Conservation (phyloP, 2,113 vertebrate species). For the Antechinus flavipes region DNA sequence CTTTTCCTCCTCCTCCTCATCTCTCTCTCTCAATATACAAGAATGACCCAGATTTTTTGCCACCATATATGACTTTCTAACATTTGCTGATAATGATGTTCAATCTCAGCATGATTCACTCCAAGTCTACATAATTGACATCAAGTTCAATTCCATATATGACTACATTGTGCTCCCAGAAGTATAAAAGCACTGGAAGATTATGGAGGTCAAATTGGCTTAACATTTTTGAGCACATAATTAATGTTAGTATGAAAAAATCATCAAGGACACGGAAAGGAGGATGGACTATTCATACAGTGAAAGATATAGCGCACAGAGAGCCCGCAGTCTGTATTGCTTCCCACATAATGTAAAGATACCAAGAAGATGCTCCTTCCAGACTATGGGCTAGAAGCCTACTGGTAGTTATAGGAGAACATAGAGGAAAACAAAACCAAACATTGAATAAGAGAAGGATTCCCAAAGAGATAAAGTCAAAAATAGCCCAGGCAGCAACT, state of each 20-base stretch:
- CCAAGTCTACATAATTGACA: background rate
- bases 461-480: background rate
- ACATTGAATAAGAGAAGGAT: background rate
- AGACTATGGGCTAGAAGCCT: background rate
- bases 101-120: background rate
- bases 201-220: background rate
- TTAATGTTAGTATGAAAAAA: background rate
- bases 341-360: background rate
- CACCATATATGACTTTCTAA: slow-evolving; percentile 10
- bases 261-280: background rate
- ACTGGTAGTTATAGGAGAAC: background rate
- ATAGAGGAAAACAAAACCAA: background rate
- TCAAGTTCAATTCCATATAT: background rate
- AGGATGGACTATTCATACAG: background rate
- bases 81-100: slow-evolving; percentile 4
- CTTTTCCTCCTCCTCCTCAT: background rate
- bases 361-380: background rate
- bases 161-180: background rate
- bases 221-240: background rate
- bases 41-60: background rate
- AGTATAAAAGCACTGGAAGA: background rate
- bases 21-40: slow-evolving; percentile 11
- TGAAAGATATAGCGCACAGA: background rate
- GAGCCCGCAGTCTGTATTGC: background rate
- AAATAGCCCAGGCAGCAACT: background rate